Evolutionary conservation across 2,113 vertebrate genomes (phyloP).

Genomic region (Cavia porcellus): DNA sequence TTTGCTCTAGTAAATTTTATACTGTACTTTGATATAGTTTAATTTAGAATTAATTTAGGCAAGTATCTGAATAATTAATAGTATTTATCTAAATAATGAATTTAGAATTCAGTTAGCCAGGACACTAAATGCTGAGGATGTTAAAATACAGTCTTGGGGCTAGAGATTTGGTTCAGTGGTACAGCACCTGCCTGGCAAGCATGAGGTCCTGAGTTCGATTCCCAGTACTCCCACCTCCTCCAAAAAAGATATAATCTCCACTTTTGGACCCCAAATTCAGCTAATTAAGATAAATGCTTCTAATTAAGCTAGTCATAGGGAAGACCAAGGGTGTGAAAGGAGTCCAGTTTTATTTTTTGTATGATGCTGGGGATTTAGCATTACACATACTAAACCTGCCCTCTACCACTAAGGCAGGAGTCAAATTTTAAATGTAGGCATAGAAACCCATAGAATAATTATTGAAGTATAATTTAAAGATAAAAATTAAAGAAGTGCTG

Average conservation of each 20-base stretch:
- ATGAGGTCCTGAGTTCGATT: too few relatives aligned
- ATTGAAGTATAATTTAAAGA: not conserved
- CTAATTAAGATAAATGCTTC: not conserved
- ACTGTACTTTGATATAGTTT: conserved; percentile 39
- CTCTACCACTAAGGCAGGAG: not conserved
- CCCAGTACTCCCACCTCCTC: too few relatives aligned
- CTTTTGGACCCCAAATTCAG: not conserved
- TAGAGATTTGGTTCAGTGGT: too few relatives aligned
- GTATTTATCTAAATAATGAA: not conserved
- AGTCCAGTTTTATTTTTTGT: not conserved
- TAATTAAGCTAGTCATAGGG: not conserved
- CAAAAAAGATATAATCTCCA: not conserved
- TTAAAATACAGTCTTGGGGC: not conserved
- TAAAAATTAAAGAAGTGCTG: not conserved
- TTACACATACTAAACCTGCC: not conserved
- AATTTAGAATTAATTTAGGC: conserved; percentile 47
- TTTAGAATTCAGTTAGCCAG: not conserved
- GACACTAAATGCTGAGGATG: not conserved
- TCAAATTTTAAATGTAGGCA: not conserved
- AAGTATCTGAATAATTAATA: not conserved
- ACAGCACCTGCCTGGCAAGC: too few relatives aligned
- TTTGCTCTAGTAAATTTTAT: conserved; percentile 26
- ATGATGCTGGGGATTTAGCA: not conserved
- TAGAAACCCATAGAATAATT: not conserved
- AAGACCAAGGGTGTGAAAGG: not conserved